A percentile compares a stretch with the other conserved stretches of the same genome.
Evolutionary conservation across 1,140 invertebrate genomes (phyloP).

Genomic region (Psix sp.): DNA sequence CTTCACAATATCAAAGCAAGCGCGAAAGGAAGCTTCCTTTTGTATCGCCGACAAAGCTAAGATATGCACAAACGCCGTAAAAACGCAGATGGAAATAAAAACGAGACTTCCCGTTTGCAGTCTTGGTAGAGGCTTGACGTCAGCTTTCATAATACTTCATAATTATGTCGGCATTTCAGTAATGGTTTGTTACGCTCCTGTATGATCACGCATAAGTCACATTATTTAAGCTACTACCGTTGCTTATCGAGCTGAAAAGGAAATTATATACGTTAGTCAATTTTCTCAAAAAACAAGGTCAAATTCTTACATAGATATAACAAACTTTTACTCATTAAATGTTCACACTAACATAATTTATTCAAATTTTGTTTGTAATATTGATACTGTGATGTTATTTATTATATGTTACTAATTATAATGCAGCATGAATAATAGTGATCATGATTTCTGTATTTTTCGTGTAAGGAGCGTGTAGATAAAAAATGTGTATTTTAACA

Average conservation of each 20-base stretch:
- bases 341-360: too few species aligned
- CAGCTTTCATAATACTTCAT: conserved; percentile 46
- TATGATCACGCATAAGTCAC: conserved; percentile 14
- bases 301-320: too few species aligned
- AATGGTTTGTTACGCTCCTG: conserved; percentile 32
- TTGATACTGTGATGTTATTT: too few species aligned
- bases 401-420: background rate
- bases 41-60: conserved; percentile 51
- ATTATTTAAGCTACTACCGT: conserved; percentile 24
- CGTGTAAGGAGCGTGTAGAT: conserved; percentile 29
- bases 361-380: too few species aligned
- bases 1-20: conserved; percentile 29
- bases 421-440: background rate
- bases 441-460: conserved; percentile 1
- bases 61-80: conserved; percentile 51
- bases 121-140: conserved; percentile 34
- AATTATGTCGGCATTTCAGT: conserved; percentile 45
- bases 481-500: conserved; percentile 36
- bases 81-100: conserved; percentile 46
- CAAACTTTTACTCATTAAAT: too few species aligned
- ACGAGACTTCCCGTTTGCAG: conserved; percentile 33
- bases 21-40: conserved; percentile 41
- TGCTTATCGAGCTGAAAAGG: conserved; percentile 7
- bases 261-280: conserved; percentile 17
- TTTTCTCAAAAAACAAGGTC: conserved; percentile 1